Conservation (phyloP, 2,113 vertebrate species). For the Malurus melanocephalus region DNA sequence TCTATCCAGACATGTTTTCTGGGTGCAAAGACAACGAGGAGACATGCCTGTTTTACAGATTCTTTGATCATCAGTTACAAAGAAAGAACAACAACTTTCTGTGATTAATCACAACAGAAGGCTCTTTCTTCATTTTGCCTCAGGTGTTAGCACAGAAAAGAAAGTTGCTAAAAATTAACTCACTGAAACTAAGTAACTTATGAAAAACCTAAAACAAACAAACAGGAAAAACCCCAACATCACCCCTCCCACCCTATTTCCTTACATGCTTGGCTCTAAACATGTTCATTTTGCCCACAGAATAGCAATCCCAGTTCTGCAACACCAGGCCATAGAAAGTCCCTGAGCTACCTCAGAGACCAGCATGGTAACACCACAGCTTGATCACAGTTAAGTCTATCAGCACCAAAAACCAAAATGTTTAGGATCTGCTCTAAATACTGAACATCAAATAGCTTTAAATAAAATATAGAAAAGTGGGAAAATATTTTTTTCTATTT, state of each 20-base stretch:
- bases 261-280: background rate
- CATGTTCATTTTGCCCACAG: background rate
- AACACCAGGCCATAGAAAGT: background rate
- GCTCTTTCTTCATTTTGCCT: background rate
- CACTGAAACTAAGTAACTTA: background rate
- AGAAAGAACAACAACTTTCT: background rate
- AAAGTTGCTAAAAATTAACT: background rate
- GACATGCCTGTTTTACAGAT: background rate
- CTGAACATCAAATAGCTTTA: background rate
- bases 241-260: background rate
- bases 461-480: background rate
- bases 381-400: background rate
- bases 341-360: background rate
- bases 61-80: constrained; percentile 38
- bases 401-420: background rate
- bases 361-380: background rate
- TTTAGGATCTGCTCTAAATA: background rate
- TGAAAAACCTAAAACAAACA: background rate
- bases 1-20: background rate
- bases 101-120: background rate
- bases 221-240: background rate
- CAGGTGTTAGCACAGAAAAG: background rate
- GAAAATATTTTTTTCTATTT: background rate
- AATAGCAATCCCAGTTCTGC: background rate
- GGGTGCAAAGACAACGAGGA: background rate